Evolutionary conservation across 1,140 invertebrate genomes (phyloP), one percentile per base, ranked within the genome.

Genomic region (Monomorium pharaonis): DNA sequence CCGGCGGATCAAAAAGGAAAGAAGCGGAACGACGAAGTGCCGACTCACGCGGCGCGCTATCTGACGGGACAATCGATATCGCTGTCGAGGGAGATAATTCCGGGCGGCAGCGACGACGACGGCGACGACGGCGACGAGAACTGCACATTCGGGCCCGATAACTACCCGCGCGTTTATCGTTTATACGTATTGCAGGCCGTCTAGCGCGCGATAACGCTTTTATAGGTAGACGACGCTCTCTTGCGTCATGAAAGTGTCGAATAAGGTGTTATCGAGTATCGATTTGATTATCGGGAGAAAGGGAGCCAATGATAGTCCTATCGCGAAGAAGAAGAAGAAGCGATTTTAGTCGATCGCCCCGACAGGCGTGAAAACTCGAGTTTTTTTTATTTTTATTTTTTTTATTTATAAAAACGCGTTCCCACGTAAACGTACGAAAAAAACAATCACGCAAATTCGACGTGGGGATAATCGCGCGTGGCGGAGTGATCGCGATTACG

Each of bases 51-150:
- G 67, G 65, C 88, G 65, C 70, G 63, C 87, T 89, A 89, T 89
- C 88, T 83, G 81, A 85, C 88, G 77, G 84, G 87, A 89, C 88
- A 89, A 89, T 89, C 88, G 88, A 89, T 89, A 89, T 89, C 88
- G 88, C 76, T 89, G 88, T 89, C 84, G 88, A 89, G 88, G 87
- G 84, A 88, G 88, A 89, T 89, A 88, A 89, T 89, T 86, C 87
- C 87, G 87, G 83, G 87, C 87, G 85, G 87, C 60, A 51, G 24
- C 67, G 49, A 7, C 33, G 78, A 5, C 33, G 33, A 12, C 47
- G 63, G 87, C 60, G 67, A 42, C 67, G 49, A 14, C 33, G 78
- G 7, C 33, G 78, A 12, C 47, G 63, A 78, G 88, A 86, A 84
- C 76, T 81, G 54, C 86, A 60, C 78, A 75, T 81, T 85, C 49